Evolutionary conservation across 2,797 vertebrate genomes (phyloP), one percentile per base, ranked within the genome.

Genomic region (Crenuchus spilurus): DNA sequence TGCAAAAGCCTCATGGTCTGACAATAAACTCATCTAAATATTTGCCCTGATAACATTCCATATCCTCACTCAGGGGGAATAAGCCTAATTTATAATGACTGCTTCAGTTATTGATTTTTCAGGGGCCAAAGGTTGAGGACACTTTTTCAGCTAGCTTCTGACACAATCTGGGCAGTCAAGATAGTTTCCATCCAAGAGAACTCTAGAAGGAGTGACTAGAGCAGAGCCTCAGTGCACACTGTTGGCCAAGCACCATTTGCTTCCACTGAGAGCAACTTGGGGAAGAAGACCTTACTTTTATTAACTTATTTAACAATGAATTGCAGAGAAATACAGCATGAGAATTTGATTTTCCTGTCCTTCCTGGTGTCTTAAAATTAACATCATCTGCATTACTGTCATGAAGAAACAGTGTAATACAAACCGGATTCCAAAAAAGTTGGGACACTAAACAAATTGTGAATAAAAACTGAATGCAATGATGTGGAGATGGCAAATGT

Each of bases 51-150:
- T 68, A 71, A 66, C 55, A 71, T 78, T 74, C 46, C 41, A 74
- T 49, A 58, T 73, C 62, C 60, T 76, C 54, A 61, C 51, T 81
- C 48, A 35, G 13, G 33, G 39, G 58, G 74, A 76, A 67, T 67
- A 78, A 60, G 18, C 67, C 75, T 68, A 35, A 74, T 70, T 84
- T 76, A 74, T 79, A 70, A 78, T 69, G 62, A 42, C 33, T 67
- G 64, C 18, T 46, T 72, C 41, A 37, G 46, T 78, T 83, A 83
- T 70, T 84, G 70, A 81, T 80, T 74, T 60, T 52, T 72, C 18
- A 64, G 24, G 41, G 76, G 69, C 68, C 41, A 79, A 80, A 83
- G 80, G 80, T 80, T 77, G 57, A 74, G 70, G 67, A 65, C 76
- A 57, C 51, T 80, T 75, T 78, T 69, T 80, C 69, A 64, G 18